Base-by-base conservation (phyloP, 1,140 invertebrate species). In the Ostrea denselamellosa region DNA sequence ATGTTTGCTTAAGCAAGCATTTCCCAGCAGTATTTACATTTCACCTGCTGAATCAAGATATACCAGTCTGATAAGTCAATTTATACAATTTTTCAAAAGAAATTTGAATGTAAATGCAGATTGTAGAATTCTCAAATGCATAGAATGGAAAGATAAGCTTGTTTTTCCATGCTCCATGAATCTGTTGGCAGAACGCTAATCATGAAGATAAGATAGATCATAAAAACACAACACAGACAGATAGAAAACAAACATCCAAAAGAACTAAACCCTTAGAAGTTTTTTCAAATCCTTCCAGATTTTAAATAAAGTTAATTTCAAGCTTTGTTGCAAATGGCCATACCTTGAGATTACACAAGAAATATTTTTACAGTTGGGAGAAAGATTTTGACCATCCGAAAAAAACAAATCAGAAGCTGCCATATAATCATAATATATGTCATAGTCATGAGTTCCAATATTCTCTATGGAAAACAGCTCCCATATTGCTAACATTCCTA, bases 221-320 rank as follows among this genome's bases (percentile, higher is more conserved):
- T 22, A 77, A 77, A 77, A 25, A 25, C 68, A 77, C 68, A 77
- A 77, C 68, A 77, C 25, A 77, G 68, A 25, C 68, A 22, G 25
- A 77, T 14, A 28, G 68, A 77, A 25, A 77, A 77, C 68, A 77
- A 77, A 77, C 68, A 14, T 77, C 68, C 68, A 77, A 77, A 25
- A 77, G 68, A 77, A 62, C 22, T 25, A 77, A 10, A 44, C 12
- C 28, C 12, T 77, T 25, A 34, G 68, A 77, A 77, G 68, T 77
- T 77, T 25, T 25, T 44, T 28, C 25, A 25, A 77, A 12, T 77
- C 28, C 22, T 25, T 28, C 22, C 22, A 25, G 12, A 77, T 77
- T 77, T 77, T 12, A 28, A 77, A 77, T 77, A 28, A 77, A 77
- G 68, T 77, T 77, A 77, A 77, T 77, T 77, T 77, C 68, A 77